phyloP scores from a whole-genome alignment of 2,797 vertebrate genomes.

The Adelosebastes latens region DNA sequence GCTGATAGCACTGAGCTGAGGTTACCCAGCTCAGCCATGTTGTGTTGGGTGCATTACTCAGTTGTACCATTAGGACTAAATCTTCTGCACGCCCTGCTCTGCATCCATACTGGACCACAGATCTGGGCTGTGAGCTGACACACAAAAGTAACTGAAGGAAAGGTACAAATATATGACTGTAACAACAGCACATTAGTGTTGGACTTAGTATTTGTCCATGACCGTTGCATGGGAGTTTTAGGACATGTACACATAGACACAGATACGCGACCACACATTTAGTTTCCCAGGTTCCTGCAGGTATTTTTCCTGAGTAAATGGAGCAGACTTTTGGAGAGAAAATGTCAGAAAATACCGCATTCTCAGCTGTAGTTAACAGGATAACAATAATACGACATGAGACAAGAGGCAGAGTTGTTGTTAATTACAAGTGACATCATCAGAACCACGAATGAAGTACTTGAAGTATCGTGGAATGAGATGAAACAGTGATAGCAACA shows the following conservation, averaged over 20 bases:
- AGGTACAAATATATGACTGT: neutral
- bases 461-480: neutral
- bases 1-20: neutral
- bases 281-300: neutral
- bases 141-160: too few species aligned
- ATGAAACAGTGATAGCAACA: neutral
- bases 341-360: rapidly evolving
- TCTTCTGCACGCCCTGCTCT: too few species aligned
- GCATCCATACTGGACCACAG: neutral
- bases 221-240: neutral
- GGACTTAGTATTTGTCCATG: neutral
- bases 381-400: neutral
- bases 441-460: neutral
- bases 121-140: neutral
- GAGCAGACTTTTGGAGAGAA: neutral
- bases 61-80: neutral
- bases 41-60: neutral
- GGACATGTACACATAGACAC: neutral
- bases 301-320: neutral
- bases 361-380: neutral
- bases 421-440: too few species aligned
- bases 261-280: neutral
- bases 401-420: too few species aligned
- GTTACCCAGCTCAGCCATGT: neutral
- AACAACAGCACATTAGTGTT: neutral